Evolutionary conservation across 2,113 vertebrate genomes (phyloP).

Genomic region (Grallaria varia): DNA sequence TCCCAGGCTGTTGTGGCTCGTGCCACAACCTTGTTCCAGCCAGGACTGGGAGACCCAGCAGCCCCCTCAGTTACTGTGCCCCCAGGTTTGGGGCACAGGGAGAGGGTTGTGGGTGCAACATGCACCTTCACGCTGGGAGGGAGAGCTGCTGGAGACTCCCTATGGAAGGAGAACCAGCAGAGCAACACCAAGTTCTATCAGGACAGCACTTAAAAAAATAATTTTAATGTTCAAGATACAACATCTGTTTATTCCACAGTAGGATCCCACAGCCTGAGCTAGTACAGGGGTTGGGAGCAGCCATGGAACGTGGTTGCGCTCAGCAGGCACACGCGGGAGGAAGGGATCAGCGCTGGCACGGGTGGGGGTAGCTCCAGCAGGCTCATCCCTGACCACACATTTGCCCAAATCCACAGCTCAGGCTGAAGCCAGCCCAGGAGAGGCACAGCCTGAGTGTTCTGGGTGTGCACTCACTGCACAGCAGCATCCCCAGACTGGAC

Average conservation of each 20-base stretch:
- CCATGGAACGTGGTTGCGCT: fast-evolving
- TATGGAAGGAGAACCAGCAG: not conserved
- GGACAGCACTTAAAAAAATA: conserved; percentile 35
- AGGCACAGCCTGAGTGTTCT: fast-evolving
- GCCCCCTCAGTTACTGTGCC: not conserved
- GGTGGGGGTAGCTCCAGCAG: not conserved
- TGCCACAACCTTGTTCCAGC: fast-evolving
- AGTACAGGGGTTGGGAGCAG: not conserved
- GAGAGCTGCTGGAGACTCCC: not conserved
- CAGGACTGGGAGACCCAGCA: not conserved
- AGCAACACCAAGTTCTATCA: not conserved
- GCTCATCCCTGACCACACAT: not conserved
- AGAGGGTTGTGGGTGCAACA: fast-evolving
- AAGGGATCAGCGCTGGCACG: fast-evolving
- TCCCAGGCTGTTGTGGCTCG: not conserved
- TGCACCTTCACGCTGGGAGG: fast-evolving
- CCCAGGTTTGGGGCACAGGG: not conserved
- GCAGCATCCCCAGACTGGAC: fast-evolving
- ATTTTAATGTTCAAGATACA: conserved; percentile 13
- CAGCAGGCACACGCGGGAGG: not conserved
- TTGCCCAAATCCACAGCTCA: not conserved
- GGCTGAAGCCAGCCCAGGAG: not conserved
- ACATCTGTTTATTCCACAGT: not conserved
- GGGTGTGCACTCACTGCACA: not conserved
- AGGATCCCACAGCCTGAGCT: not conserved